A percentile compares a stretch with the other conserved stretches of the same genome.
Conservation (phyloP, 2,888 invertebrate genomes). For the Allygus modestus region DNA sequence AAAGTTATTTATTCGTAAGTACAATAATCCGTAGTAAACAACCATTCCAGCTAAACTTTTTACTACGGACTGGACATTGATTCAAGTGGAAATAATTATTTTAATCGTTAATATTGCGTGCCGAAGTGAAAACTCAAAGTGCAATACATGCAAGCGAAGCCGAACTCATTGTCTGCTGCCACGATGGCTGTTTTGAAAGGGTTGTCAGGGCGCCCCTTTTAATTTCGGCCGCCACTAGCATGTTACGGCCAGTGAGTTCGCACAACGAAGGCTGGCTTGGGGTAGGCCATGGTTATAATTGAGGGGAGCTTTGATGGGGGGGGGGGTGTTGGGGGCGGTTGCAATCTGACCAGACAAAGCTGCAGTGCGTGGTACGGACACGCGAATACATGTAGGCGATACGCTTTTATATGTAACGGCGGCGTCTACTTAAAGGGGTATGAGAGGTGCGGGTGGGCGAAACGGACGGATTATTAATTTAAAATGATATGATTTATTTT, state of each 20-base stretch:
- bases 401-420: too few relatives aligned
- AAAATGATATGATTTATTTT: too few relatives aligned
- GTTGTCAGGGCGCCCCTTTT: constrained; percentile 3
- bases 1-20: too few relatives aligned
- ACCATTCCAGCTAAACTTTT: too few relatives aligned
- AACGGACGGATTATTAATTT: too few relatives aligned
- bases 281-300: constrained; percentile 39
- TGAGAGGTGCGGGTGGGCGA: too few relatives aligned
- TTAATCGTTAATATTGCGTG: too few relatives aligned
- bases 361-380: background rate
- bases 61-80: too few relatives aligned
- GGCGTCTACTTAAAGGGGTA: too few relatives aligned
- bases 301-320: background rate
- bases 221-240: constrained; percentile 8
- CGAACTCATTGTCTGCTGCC: background rate
- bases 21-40: too few relatives aligned
- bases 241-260: background rate
- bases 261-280: constrained; percentile 34
- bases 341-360: constrained; percentile 22
- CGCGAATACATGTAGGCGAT: too few relatives aligned
- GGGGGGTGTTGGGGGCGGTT: background rate
- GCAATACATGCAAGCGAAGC: background rate
- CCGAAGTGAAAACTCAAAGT: background rate
- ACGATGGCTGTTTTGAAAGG: background rate
- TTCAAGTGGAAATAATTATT: too few relatives aligned